Evolutionary conservation across 2,797 vertebrate species (phyloP).

Genomic region (Semaprochilodus insignis): DNA sequence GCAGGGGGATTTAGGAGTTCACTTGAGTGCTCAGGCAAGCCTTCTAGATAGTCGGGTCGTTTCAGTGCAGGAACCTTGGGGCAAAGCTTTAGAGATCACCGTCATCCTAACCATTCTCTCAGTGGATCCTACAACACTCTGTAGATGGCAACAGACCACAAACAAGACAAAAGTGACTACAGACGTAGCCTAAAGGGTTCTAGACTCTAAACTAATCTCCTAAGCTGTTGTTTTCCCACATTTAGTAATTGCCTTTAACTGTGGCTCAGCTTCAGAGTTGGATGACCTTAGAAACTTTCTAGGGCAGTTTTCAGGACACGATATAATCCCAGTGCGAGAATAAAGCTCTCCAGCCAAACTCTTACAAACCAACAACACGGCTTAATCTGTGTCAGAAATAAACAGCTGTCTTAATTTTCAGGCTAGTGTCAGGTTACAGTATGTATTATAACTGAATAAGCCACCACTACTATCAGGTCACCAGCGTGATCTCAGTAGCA

Average conservation of each 20-base stretch:
- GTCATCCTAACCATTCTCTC: conserved; percentile 4
- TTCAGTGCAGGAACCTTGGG: conserved; percentile 14
- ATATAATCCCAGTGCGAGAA: not conserved
- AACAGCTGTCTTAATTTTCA: not conserved
- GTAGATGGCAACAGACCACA: not conserved
- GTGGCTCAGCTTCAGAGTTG: not conserved
- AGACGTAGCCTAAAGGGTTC: not conserved
- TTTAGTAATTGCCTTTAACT: not conserved
- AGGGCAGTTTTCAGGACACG: not conserved
- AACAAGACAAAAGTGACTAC: no score
- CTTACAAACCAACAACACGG: not conserved
- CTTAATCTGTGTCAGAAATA: not conserved
- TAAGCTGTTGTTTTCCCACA: not conserved
- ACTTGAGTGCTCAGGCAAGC: not conserved
- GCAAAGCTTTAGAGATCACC: conserved; percentile 23
- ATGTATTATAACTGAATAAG: not conserved
- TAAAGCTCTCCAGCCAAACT: not conserved
- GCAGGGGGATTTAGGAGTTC: not conserved
- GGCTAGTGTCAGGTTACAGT: not conserved
- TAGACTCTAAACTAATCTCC: not conserved
- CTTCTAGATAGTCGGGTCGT: not conserved
- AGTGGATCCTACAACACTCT: not conserved
- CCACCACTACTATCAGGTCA: not conserved
- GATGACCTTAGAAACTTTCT: not conserved
- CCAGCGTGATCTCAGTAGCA: no score